phyloP scores from a whole-genome alignment of 2,888 invertebrate genomes.

The Cryptosula pallasiana region DNA sequence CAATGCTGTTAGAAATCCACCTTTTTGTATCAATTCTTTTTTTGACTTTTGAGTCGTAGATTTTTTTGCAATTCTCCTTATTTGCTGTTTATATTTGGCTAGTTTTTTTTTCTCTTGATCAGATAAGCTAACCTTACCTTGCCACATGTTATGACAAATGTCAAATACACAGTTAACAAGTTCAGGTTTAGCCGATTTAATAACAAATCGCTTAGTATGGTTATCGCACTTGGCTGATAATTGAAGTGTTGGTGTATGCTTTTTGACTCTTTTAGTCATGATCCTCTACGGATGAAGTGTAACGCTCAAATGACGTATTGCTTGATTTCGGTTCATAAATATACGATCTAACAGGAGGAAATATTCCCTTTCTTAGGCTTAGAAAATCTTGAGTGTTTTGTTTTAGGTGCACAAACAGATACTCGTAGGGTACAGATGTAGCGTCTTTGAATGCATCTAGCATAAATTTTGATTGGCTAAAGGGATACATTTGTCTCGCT shows the following conservation, averaged over 20 bases:
- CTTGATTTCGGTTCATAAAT: conserved; percentile 4
- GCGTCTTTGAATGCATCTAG: conserved; percentile 20
- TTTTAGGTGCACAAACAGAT: conserved; percentile 7
- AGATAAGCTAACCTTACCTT: background rate
- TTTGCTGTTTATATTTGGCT: background rate
- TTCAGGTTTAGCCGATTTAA: conserved; percentile 19
- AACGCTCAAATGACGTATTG: background rate
- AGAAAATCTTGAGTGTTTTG: conserved; percentile 13
- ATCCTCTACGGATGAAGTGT: background rate
- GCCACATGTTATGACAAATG: conserved; percentile 4
- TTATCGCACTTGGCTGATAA: conserved; percentile 12
- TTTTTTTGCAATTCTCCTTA: background rate
- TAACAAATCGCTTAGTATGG: background rate
- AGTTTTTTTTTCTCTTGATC: conserved; percentile 4
- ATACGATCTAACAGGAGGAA: background rate
- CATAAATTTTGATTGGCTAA: background rate
- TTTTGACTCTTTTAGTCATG: conserved; percentile 22
- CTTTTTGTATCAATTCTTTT: conserved; percentile 6
- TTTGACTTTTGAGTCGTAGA: conserved; percentile 10
- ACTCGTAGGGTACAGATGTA: background rate
- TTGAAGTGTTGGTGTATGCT: conserved; percentile 2
- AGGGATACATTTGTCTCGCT: conserved; percentile 12
- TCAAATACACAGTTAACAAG: background rate
- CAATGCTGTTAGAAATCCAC: background rate
- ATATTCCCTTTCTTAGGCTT: background rate